A percentile compares a stretch with the other conserved stretches of the same genome.
These are phyloP conservation scores for Microchirus variegatus DNA, from an alignment of 2,797 vertebrate genomes.

Conservation along the genomic window DNA sequence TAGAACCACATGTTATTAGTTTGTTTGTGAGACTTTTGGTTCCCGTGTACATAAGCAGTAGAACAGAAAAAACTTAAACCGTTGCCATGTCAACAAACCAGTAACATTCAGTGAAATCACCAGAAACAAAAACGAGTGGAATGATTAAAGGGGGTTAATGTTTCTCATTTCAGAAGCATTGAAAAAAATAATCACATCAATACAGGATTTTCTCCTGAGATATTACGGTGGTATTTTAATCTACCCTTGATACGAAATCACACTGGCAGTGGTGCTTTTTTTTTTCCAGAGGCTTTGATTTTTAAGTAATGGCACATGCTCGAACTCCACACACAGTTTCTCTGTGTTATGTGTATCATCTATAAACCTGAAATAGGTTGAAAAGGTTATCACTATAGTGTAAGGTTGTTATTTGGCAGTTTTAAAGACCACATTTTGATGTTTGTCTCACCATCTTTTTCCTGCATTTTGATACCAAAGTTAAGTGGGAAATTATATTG, in stretches of 20 bases:
- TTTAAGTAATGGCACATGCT: constrained; percentile 9
- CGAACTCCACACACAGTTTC: background rate
- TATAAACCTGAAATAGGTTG: background rate
- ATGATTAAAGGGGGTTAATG: background rate
- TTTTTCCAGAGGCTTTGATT: constrained; percentile 3
- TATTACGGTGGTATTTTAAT: background rate
- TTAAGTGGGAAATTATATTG: background rate
- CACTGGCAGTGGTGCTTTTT: background rate
- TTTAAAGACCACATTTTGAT: too few species aligned
- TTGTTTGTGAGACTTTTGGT: background rate
- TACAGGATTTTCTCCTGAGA: background rate
- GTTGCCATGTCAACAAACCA: background rate
- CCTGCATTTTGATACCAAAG: constrained; percentile 9
- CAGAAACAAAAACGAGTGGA: background rate
- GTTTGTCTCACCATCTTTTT: background rate
- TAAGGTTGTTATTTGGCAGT: background rate
- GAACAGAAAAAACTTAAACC: background rate
- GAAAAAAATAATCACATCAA: constrained; percentile 10
- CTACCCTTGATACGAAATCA: background rate
- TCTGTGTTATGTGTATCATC: background rate
- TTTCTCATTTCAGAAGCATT: background rate
- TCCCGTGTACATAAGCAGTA: background rate
- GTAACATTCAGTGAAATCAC: background rate
- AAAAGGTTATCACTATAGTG: background rate
- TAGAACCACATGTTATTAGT: background rate